These are phyloP conservation scores for Cynopterus brachyotis DNA, from an alignment of 2,113 vertebrate genomes.

Conservation along the genomic window DNA sequence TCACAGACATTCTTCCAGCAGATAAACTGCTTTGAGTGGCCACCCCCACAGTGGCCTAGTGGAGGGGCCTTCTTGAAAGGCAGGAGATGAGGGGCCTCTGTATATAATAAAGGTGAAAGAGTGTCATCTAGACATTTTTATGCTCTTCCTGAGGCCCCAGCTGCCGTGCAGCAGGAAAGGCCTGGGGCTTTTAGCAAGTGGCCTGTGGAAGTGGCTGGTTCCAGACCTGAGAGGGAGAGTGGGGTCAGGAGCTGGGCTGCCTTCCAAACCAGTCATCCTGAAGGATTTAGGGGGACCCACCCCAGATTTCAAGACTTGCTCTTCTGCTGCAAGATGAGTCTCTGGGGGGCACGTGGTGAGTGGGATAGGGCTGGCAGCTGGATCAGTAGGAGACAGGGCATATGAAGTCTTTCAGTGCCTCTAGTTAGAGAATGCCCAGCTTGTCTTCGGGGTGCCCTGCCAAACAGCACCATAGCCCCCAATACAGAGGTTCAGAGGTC, in stretches of 20 bases:
- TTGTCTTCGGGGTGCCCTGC: not conserved
- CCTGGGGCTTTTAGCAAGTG: conserved; percentile 24
- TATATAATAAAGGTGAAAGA: conserved; percentile 75
- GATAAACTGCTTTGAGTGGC: conserved; percentile 52
- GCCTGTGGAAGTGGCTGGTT: not conserved
- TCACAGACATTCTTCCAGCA: conserved; percentile 2
- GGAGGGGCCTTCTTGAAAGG: conserved; percentile 60
- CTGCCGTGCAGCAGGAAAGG: conserved; percentile 23
- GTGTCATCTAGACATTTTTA: conserved; percentile 70
- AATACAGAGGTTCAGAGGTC: not conserved
- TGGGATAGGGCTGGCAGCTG: no score
- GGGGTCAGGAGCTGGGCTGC: not conserved
- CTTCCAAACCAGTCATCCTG: no score
- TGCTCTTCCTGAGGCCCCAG: conserved; percentile 51
- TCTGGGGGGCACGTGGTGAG: fast-evolving
- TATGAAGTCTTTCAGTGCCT: not conserved
- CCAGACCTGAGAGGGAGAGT: not conserved
- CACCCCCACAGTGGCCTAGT: not conserved
- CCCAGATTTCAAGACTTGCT: not conserved
- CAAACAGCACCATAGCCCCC: fast-evolving
- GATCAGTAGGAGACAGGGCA: not conserved
- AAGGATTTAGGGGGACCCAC: not conserved
- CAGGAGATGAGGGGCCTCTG: conserved; percentile 69
- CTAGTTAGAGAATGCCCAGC: not conserved
- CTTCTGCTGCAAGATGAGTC: not conserved